Conservation (phyloP, 2,888 invertebrate genomes). For the Nesidiocoris tenuis region DNA sequence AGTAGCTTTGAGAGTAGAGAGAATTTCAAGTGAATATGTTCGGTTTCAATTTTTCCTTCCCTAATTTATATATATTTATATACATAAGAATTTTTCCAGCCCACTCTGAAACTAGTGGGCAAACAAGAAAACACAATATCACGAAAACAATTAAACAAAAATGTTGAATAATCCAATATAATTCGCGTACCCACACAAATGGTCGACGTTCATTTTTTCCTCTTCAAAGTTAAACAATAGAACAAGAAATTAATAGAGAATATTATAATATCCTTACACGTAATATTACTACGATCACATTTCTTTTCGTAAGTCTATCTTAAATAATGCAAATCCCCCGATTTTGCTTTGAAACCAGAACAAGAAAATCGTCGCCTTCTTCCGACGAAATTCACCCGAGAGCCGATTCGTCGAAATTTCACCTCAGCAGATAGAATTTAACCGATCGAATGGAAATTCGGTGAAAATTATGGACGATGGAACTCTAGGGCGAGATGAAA, state of each 20-base stretch:
- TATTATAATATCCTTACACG: constrained; percentile 19
- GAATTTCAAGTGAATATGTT: constrained; percentile 1
- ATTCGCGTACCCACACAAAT: not conserved
- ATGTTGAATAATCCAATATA: not conserved
- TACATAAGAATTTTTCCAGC: constrained; percentile 17
- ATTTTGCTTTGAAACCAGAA: not conserved
- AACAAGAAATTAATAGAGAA: constrained; percentile 1
- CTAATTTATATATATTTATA: constrained; percentile 11
- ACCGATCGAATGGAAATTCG: too few species aligned
- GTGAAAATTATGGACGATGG: too few species aligned
- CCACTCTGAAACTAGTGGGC: constrained; percentile 19
- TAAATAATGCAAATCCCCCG: constrained; percentile 17
- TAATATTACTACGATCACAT: constrained; percentile 41
- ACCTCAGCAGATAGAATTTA: too few species aligned
- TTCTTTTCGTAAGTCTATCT: constrained; percentile 41
- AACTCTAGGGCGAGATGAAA: too few species aligned
- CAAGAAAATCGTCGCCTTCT: too few species aligned
- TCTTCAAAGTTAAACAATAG: not conserved
- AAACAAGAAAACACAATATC: constrained; percentile 11
- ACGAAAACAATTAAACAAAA: constrained; percentile 13
- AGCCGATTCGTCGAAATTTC: too few species aligned
- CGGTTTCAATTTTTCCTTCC: not conserved
- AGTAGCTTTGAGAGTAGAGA: not conserved
- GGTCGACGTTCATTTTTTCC: not conserved
- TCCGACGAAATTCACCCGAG: too few species aligned